Conservation (phyloP, 2,888 invertebrate genomes). For the Sminthurinus aureus region DNA sequence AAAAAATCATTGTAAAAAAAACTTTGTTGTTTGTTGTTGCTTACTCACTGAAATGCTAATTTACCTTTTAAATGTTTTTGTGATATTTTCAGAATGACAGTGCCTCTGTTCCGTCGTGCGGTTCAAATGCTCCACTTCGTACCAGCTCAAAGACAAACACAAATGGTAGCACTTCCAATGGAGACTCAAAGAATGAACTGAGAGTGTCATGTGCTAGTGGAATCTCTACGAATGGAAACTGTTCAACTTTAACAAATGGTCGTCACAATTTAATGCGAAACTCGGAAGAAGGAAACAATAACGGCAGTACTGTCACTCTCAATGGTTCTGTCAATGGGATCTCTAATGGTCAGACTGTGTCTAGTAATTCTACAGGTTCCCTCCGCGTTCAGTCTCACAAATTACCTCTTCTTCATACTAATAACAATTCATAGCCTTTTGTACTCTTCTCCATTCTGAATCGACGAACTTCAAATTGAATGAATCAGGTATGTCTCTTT, state of each 20-base stretch:
- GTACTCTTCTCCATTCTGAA: conserved; percentile 26
- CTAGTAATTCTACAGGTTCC: conserved; percentile 54
- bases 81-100: conserved; percentile 55
- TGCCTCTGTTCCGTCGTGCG: conserved; percentile 58
- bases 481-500: conserved; percentile 22
- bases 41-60: conserved; percentile 4
- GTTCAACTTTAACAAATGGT: conserved; percentile 57
- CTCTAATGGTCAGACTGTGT: conserved; percentile 33
- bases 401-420: conserved; percentile 59
- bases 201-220: conserved; percentile 58
- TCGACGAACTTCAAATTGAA: conserved; percentile 35
- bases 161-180: conserved; percentile 58
- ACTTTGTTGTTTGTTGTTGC: neutral
- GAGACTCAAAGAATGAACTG: conserved; percentile 58
- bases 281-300: conserved; percentile 58
- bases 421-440: conserved; percentile 55
- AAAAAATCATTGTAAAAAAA: neutral
- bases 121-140: conserved; percentile 57
- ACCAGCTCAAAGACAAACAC: conserved; percentile 59
- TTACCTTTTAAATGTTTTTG: conserved; percentile 5
- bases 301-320: conserved; percentile 57
- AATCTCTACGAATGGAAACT: conserved; percentile 58
- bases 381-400: conserved; percentile 60
- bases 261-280: conserved; percentile 52
- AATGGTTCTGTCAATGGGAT: conserved; percentile 52